Evolutionary conservation across 2,888 invertebrate species (phyloP).

Genomic region (Phytoseiulus persimilis): DNA sequence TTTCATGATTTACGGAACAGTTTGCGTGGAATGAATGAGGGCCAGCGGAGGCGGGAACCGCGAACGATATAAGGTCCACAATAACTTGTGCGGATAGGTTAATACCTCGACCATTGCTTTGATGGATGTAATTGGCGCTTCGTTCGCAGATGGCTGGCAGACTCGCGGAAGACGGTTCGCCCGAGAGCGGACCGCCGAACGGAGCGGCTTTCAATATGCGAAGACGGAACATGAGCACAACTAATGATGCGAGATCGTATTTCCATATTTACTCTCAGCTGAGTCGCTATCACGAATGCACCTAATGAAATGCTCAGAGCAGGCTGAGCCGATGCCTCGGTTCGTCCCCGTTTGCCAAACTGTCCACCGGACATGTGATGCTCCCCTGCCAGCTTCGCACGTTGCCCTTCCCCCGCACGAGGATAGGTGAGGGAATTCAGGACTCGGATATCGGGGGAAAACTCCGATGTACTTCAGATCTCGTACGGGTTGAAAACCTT

Average conservation of each 20-base stretch:
- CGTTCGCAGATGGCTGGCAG: neutral
- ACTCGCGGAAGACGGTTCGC: neutral
- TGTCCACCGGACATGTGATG: neutral
- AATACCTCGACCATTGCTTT: neutral
- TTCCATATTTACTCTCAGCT: neutral
- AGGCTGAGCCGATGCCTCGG: neutral
- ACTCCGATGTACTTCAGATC: too few relatives aligned
- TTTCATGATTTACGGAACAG: neutral
- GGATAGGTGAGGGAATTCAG: too few relatives aligned
- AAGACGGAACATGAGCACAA: neutral
- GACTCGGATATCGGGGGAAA: too few relatives aligned
- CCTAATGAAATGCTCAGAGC: neutral
- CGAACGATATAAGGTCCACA: neutral
- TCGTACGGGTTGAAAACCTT: too few relatives aligned
- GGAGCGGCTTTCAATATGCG: neutral
- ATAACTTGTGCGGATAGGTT: neutral
- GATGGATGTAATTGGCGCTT: neutral
- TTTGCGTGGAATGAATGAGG: neutral
- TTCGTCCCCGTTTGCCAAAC: neutral
- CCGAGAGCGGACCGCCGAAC: neutral
- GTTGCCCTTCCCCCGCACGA: too few relatives aligned
- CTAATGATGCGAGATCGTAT: constrained; percentile 5
- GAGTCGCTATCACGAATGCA: neutral
- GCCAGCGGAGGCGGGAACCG: neutral
- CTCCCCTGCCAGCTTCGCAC: too few relatives aligned